Percentiles rank a stretch among this genome's conserved stretches.
Evolutionary conservation across 2,888 invertebrate genomes (phyloP).

Genomic region (Sericinus montela): DNA sequence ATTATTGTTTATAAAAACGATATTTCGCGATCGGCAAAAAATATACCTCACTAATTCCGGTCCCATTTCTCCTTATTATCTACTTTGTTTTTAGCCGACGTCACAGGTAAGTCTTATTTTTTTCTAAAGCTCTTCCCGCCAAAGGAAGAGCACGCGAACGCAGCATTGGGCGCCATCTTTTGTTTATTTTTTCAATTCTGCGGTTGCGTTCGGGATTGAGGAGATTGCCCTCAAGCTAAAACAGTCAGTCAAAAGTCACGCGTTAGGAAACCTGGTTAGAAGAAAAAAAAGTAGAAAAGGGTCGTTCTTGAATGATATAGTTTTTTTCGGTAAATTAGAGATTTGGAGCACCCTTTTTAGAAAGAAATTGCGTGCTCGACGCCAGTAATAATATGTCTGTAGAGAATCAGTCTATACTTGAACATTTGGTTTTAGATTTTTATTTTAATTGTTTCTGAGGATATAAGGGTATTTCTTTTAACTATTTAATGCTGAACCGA

Average conservation of each 20-base stretch:
- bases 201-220: conserved; percentile 59
- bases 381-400: conserved; percentile 63
- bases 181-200: conserved; percentile 53
- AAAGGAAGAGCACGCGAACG: conserved; percentile 59
- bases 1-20: conserved; percentile 1
- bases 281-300: conserved; percentile 54
- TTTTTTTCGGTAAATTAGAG: conserved; percentile 77
- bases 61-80: conserved; percentile 35
- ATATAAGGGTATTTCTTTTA: neutral
- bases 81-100: conserved; percentile 51
- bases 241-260: conserved; percentile 79
- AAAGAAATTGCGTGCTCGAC: conserved; percentile 71
- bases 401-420: conserved; percentile 30
- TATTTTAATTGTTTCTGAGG: conserved; percentile 19
- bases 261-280: conserved; percentile 39
- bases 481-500: neutral
- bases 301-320: conserved; percentile 67
- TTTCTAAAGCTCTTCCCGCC: conserved; percentile 57
- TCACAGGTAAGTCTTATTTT: conserved; percentile 62
- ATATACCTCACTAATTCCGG: conserved; percentile 25
- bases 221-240: conserved; percentile 58
- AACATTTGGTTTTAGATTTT: conserved; percentile 18
- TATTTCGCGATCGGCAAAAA: conserved; percentile 26
- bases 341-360: conserved; percentile 51
- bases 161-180: conserved; percentile 53